These are phyloP conservation scores for Galago senegalensis DNA, from an alignment of 2,797 vertebrate genomes.

Conservation along the genomic window DNA sequence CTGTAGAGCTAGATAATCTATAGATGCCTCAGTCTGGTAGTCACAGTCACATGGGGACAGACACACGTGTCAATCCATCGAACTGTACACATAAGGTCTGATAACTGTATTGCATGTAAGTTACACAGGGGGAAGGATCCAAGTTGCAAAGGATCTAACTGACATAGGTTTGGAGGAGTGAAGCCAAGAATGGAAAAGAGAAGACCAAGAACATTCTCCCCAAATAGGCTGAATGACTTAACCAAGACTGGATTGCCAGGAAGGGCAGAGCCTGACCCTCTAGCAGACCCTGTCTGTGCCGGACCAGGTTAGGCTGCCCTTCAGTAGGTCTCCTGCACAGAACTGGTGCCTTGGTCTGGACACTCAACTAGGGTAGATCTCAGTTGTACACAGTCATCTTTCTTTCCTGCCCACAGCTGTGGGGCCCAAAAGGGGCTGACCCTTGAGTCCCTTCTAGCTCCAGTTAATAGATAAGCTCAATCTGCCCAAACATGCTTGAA, in stretches of 20 bases:
- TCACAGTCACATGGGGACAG: too few species aligned
- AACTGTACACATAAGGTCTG: neutral
- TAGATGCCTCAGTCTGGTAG: neutral
- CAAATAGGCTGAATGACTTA: neutral
- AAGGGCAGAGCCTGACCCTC: neutral
- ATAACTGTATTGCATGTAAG: neutral
- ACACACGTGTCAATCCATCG: too few species aligned
- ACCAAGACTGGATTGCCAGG: neutral
- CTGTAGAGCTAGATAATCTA: neutral
- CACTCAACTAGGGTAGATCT: neutral
- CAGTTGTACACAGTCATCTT: neutral
- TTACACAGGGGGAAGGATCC: neutral
- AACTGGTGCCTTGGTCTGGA: neutral
- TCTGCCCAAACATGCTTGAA: neutral
- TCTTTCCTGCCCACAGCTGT: neutral
- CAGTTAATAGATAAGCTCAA: neutral
- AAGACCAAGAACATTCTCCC: neutral
- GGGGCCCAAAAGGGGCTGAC: neutral
- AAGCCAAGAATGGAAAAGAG: neutral
- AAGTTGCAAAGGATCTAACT: neutral
- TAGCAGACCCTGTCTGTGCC: neutral
- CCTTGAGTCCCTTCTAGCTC: neutral
- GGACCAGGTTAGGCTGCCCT: neutral
- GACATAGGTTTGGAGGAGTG: neutral
- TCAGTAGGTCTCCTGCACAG: neutral